Percentiles rank a stretch among this genome's conserved stretches.
Conservation (phyloP, 2,797 vertebrate species). For the Girardinus metallicus region DNA sequence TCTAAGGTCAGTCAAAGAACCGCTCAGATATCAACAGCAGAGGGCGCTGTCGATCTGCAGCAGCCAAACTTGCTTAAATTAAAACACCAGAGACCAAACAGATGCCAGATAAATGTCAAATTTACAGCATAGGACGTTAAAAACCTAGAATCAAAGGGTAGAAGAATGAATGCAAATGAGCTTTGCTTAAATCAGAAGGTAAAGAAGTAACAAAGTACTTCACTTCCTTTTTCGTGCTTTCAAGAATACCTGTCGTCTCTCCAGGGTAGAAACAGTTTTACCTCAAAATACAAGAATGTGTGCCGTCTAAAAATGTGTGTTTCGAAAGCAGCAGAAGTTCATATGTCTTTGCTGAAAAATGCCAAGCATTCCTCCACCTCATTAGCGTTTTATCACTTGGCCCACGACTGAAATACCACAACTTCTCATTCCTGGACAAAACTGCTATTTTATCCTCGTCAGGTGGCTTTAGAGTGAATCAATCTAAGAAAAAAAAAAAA, state of each 20-base stretch:
- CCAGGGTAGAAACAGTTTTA: neutral
- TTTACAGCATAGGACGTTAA: conserved; percentile 22
- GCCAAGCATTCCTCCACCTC: conserved; percentile 26
- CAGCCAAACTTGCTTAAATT: neutral
- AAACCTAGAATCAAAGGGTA: conserved; percentile 10
- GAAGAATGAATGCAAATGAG: neutral
- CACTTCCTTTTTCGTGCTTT: neutral
- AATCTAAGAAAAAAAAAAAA: conserved; percentile 50
- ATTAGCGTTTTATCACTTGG: conserved; percentile 49
- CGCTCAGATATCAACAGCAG: conserved; percentile 45
- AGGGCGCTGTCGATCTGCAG: conserved; percentile 41
- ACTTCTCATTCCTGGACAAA: conserved; percentile 66
- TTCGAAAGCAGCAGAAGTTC: conserved; percentile 6
- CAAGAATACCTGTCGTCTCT: neutral
- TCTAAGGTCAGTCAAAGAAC: neutral
- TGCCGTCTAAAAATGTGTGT: neutral
- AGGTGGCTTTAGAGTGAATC: conserved; percentile 72
- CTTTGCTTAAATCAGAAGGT: conserved; percentile 17
- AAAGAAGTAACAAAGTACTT: neutral
- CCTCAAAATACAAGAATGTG: neutral
- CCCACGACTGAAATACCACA: conserved; percentile 45
- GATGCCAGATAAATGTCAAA: conserved; percentile 13
- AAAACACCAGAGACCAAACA: conserved; percentile 10
- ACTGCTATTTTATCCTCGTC: conserved; percentile 72
- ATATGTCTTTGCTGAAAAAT: conserved; percentile 6